Conservation (phyloP, 2,888 invertebrate genomes). For the Chrysodeixis includens region DNA sequence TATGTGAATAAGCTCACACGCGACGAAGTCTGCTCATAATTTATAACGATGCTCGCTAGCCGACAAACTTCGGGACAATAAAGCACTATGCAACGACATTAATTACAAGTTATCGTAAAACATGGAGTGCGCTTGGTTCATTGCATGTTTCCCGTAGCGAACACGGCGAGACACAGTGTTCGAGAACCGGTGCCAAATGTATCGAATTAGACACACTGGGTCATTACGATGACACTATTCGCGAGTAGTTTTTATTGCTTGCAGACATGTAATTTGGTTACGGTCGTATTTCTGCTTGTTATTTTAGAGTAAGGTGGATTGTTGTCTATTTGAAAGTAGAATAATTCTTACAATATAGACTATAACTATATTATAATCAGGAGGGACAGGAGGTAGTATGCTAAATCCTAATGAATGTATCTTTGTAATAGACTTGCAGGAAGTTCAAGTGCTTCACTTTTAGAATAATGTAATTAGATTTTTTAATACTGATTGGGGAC, state of each 20-base stretch:
- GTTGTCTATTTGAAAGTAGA: not conserved
- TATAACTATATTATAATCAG: too few relatives aligned
- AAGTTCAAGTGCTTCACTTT: too few relatives aligned
- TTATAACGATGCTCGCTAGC: slow-evolving; percentile 67
- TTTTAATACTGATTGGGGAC: not conserved
- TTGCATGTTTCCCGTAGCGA: slow-evolving; percentile 63
- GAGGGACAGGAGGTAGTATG: too few relatives aligned
- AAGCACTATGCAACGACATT: slow-evolving; percentile 79
- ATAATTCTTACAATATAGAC: too few relatives aligned
- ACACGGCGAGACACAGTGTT: slow-evolving; percentile 58
- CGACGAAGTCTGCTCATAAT: slow-evolving; percentile 70
- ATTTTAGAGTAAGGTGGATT: not conserved
- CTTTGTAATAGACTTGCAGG: too few relatives aligned
- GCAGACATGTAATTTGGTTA: not conserved
- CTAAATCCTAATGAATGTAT: too few relatives aligned
- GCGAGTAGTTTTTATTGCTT: slow-evolving; percentile 12
- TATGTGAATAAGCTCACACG: slow-evolving; percentile 68
- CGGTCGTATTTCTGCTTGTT: not conserved
- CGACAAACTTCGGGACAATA: slow-evolving; percentile 75
- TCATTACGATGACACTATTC: slow-evolving; percentile 27
- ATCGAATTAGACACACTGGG: slow-evolving; percentile 43
- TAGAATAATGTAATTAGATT: too few relatives aligned
- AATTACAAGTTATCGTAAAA: slow-evolving; percentile 83
- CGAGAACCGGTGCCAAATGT: slow-evolving; percentile 46
- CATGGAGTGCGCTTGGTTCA: slow-evolving; percentile 63